Evolutionary conservation across 1,140 invertebrate species (phyloP).

Genomic region (Lordiphosa mommai): DNA sequence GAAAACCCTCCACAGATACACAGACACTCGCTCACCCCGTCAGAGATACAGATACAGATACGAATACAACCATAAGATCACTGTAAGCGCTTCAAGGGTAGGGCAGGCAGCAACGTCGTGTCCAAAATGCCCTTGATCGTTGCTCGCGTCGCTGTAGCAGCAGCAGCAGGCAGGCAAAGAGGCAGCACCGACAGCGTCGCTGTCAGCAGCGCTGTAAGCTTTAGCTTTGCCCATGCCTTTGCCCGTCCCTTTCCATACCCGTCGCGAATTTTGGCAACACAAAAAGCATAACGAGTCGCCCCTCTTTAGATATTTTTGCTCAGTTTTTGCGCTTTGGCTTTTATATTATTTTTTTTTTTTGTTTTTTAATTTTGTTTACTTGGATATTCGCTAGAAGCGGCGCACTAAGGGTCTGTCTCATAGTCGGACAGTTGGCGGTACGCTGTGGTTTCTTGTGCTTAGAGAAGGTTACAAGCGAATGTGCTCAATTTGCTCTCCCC

Average conservation of each 20-base stretch:
- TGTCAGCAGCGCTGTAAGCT: constrained; percentile 55
- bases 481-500: constrained; percentile 16
- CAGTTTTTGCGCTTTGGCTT: constrained; percentile 43
- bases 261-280: constrained; percentile 52
- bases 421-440: constrained; percentile 30
- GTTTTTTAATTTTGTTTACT: constrained; percentile 64
- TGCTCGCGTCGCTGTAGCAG: constrained; percentile 36
- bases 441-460: constrained; percentile 27
- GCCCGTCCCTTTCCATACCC: constrained; percentile 37
- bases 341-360: constrained; percentile 23
- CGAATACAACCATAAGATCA: constrained; percentile 37
- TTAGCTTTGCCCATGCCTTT: constrained; percentile 10
- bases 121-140: constrained; percentile 75
- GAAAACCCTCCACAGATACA: constrained; percentile 62
- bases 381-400: constrained; percentile 35
- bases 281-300: constrained; percentile 46
- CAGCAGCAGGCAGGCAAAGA: constrained; percentile 13
- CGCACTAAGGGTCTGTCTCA: constrained; percentile 40
- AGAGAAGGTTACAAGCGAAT: constrained; percentile 43
- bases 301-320: constrained; percentile 45
- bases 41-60: constrained; percentile 20
- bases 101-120: constrained; percentile 52
- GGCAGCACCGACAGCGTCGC: constrained; percentile 9
- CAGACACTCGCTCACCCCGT: constrained; percentile 23
- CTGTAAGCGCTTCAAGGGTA: constrained; percentile 73